These are phyloP conservation scores for Oeneis ivallda DNA, from an alignment of 2,888 invertebrate genomes.

Conservation along the genomic window DNA sequence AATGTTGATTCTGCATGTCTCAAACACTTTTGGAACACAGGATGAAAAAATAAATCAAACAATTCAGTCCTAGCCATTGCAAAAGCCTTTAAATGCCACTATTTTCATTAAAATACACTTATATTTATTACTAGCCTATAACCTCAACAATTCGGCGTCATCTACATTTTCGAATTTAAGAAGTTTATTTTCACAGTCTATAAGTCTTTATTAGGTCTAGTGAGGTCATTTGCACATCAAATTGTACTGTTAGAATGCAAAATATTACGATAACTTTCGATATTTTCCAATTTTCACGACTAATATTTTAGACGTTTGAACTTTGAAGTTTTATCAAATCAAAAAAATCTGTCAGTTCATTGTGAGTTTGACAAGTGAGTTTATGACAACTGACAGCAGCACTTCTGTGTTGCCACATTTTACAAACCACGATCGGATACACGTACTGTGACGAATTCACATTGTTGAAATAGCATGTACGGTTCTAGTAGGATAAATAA, in stretches of 20 bases:
- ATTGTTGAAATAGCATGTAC: no score
- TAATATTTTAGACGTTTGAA: constrained; percentile 50
- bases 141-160: constrained; percentile 61
- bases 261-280: constrained; percentile 19
- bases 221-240: constrained; percentile 42
- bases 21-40: constrained; percentile 79
- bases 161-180: constrained; percentile 36
- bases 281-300: constrained; percentile 30
- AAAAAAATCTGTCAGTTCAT: constrained; percentile 34
- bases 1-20: constrained; percentile 72
- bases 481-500: no score
- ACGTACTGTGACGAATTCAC: not conserved
- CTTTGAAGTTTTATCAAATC: constrained; percentile 42
- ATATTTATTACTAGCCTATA: constrained; percentile 62
- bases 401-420: constrained; percentile 52
- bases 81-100: constrained; percentile 51
- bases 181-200: constrained; percentile 27
- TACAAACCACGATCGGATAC: constrained; percentile 44
- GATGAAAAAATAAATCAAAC: constrained; percentile 79
- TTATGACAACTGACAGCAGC: not conserved
- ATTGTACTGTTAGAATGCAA: constrained; percentile 43
- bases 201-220: no score
- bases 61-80: constrained; percentile 77
- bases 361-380: not conserved
- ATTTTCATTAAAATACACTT: constrained; percentile 62